Evolutionary conservation across 2,113 vertebrate genomes (phyloP).

Genomic region (Bufo bufo): DNA sequence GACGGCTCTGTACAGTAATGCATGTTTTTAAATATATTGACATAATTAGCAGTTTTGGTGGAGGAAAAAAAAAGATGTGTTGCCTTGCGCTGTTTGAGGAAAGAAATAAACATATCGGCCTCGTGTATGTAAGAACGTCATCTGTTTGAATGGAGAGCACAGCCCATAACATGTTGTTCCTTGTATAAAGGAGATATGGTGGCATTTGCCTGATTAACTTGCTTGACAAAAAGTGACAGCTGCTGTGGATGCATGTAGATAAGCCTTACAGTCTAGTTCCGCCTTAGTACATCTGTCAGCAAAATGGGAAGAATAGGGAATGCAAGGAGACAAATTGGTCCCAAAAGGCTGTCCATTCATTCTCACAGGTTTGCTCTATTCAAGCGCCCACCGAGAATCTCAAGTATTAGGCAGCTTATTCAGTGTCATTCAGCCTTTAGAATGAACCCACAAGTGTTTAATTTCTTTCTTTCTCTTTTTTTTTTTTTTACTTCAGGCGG

Average conservation of each 20-base stretch:
- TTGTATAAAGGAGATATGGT: conserved; percentile 93
- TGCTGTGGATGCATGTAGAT: conserved; percentile 95
- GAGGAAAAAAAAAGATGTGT: conserved; percentile 57
- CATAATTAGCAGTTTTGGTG: conserved; percentile 68
- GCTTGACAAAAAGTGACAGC: conserved; percentile 99
- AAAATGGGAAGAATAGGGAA: conserved; percentile 93
- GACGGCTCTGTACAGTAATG: conserved; percentile 49
- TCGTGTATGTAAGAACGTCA: conserved; percentile 84
- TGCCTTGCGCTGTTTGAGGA: conserved; percentile 44
- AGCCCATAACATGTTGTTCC: conserved; percentile 88
- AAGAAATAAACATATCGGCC: conserved; percentile 69
- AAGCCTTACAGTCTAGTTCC: conserved; percentile 98
- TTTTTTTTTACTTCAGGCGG: conserved; percentile 81
- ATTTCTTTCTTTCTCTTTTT: conserved; percentile 84
- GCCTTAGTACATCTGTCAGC: conserved; percentile 99
- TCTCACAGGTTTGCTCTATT: conserved; percentile 97
- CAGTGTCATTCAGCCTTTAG: conserved; percentile 98
- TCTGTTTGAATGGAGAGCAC: conserved; percentile 82
- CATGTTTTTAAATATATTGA: conserved; percentile 59
- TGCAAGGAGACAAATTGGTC: conserved; percentile 99
- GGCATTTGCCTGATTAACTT: conserved; percentile 99
- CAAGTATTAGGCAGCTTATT: conserved; percentile 99
- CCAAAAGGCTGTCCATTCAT: conserved; percentile 99
- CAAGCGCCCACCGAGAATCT: conserved; percentile 96
- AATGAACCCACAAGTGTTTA: conserved; percentile 98